Conservation (phyloP, 2,797 vertebrate genomes). For the Tarsius wallacei region DNA sequence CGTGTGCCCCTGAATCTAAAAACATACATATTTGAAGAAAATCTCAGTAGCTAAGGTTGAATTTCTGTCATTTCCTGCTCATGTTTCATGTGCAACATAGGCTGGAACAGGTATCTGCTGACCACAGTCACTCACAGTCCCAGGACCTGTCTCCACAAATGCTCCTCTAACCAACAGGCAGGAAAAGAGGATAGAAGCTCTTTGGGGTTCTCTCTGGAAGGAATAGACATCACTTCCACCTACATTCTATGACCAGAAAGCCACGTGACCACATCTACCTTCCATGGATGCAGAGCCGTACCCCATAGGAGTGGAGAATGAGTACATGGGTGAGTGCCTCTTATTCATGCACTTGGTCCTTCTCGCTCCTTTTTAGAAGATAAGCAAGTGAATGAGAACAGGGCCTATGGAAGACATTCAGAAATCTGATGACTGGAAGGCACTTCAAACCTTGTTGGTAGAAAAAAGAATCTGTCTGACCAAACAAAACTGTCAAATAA, state of each 20-base stretch:
- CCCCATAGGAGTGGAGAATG: not conserved
- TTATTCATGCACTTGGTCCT: not conserved
- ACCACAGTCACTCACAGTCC: not conserved
- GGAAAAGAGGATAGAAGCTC: not conserved
- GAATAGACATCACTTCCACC: not conserved
- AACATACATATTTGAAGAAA: no score
- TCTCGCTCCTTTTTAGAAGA: not conserved
- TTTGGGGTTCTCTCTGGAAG: not conserved
- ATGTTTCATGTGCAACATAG: not conserved
- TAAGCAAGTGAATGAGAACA: not conserved
- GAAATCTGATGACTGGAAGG: not conserved
- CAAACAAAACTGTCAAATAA: constrained; percentile 32
- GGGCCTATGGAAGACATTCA: not conserved
- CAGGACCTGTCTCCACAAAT: not conserved
- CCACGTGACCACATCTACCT: accelerated
- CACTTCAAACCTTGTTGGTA: not conserved
- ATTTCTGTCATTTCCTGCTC: not conserved
- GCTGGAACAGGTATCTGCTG: not conserved
- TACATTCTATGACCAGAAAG: not conserved
- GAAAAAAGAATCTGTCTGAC: constrained; percentile 28
- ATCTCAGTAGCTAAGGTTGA: not conserved
- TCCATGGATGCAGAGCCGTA: not conserved
- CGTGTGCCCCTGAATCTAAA: no score
- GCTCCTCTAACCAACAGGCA: not conserved
- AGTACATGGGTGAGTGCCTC: accelerated